Evolutionary conservation across 2,888 invertebrate species (phyloP).

Genomic region (Archaeoteleia sp.): DNA sequence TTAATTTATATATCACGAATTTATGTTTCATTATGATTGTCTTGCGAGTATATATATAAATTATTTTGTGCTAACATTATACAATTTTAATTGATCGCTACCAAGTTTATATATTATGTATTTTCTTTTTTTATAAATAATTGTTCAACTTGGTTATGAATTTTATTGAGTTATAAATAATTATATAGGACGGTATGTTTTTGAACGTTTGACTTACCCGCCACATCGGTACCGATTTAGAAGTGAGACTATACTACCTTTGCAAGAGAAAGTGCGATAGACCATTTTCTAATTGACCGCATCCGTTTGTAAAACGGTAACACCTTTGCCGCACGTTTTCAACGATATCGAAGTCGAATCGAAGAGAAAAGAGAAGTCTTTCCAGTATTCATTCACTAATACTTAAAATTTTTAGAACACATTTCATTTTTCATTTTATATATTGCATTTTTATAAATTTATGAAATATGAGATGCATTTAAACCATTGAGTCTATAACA

Average conservation of each 20-base stretch:
- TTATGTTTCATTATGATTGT: too few species aligned
- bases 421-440: neutral
- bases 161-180: too few species aligned
- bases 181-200: slow-evolving; percentile 30
- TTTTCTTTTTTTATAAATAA: too few species aligned
- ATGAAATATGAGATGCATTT: too few species aligned
- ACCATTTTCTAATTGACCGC: slow-evolving; percentile 71
- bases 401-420: neutral
- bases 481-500: too few species aligned
- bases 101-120: too few species aligned
- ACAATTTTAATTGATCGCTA: too few species aligned
- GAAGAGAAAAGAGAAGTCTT: slow-evolving; percentile 37
- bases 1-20: too few species aligned
- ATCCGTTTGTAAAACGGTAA: slow-evolving; percentile 65
- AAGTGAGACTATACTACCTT: slow-evolving; percentile 43
- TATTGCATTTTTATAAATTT: too few species aligned
- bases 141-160: too few species aligned
- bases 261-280: slow-evolving; percentile 66
- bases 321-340: slow-evolving; percentile 40
- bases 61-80: too few species aligned
- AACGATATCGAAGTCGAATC: slow-evolving; percentile 30
- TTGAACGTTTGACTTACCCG: slow-evolving; percentile 37
- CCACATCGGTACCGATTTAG: slow-evolving; percentile 48
- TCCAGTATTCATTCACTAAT: slow-evolving; percentile 18
- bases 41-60: too few species aligned